Percentiles rank a stretch among this genome's conserved stretches.
phyloP scores from a whole-genome alignment of 1,140 invertebrate species.

The Berghia stephanieae region DNA sequence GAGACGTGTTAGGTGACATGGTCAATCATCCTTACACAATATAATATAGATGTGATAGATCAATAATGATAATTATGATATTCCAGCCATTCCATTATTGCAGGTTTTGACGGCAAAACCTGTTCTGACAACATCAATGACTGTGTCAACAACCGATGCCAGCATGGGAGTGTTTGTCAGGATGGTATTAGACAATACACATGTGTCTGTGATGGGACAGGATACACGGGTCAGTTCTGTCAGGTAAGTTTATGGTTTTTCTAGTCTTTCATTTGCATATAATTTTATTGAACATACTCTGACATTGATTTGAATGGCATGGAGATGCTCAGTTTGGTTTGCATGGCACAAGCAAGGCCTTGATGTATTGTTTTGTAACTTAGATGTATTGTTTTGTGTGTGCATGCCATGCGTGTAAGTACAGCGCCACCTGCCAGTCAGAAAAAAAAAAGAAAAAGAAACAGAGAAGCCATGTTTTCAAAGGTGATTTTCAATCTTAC shows the following conservation, averaged over 20 bases:
- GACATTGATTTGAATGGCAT: background rate
- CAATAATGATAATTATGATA: background rate
- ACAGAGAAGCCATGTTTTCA: too few relatives aligned
- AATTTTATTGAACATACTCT: too few relatives aligned
- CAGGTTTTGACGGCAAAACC: slow-evolving; percentile 77
- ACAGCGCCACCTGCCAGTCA: too few relatives aligned
- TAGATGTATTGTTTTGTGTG: background rate
- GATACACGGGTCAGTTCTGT: slow-evolving; percentile 52
- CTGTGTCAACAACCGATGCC: slow-evolving; percentile 70
- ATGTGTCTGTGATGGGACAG: slow-evolving; percentile 73
- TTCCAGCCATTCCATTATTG: background rate
- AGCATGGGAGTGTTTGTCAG: slow-evolving; percentile 78
- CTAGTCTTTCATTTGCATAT: too few relatives aligned
- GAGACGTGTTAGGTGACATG: too few relatives aligned
- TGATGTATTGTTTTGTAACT: background rate
- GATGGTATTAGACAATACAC: slow-evolving; percentile 72
- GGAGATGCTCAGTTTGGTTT: background rate
- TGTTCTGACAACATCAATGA: slow-evolving; percentile 91
- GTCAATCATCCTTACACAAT: too few relatives aligned
- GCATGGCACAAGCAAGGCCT: background rate
- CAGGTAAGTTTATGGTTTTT: slow-evolving; percentile 41
- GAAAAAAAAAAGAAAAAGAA: too few relatives aligned
- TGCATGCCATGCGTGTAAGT: too few relatives aligned
- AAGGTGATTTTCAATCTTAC: too few relatives aligned
- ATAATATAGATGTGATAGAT: too few relatives aligned